Conservation (phyloP, 2,888 invertebrate genomes). For the Amaurobius ferox region DNA sequence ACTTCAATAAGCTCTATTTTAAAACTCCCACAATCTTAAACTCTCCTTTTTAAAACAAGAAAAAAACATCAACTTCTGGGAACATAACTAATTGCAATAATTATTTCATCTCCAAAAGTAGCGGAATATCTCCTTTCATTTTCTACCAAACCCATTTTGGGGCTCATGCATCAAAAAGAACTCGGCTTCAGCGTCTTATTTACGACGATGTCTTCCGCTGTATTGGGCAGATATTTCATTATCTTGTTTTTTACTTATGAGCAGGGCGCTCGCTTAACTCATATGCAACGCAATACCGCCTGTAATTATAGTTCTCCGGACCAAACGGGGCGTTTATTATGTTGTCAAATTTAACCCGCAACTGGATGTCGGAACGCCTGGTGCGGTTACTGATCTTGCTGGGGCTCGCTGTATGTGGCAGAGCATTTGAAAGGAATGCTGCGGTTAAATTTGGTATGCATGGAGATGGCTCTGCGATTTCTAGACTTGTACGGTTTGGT, state of each 20-base stretch:
- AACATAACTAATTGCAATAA: neutral
- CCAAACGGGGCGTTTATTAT: neutral
- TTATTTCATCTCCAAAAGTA: neutral
- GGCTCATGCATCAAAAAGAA: neutral
- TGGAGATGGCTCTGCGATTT: neutral
- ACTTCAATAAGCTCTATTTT: too few relatives aligned
- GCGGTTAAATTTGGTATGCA: neutral
- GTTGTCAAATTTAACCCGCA: neutral
- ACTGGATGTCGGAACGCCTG: neutral
- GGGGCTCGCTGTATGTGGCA: neutral
- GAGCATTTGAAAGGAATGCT: slow-evolving; percentile 4
- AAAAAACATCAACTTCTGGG: too few relatives aligned
- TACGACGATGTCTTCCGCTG: slow-evolving; percentile 20
- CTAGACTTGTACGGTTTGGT: neutral
- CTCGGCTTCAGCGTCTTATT: slow-evolving; percentile 5
- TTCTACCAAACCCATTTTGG: neutral
- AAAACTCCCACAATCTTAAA: too few relatives aligned
- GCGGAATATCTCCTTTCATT: neutral
- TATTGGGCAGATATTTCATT: slow-evolving; percentile 41
- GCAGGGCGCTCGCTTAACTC: neutral
- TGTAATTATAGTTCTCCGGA: neutral
- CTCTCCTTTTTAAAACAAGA: too few relatives aligned
- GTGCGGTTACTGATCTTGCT: neutral
- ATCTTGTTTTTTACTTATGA: neutral
- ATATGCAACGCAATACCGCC: neutral